These are phyloP conservation scores for Pseudopodoces humilis DNA, from an alignment of 2,113 vertebrate genomes.

Conservation along the genomic window DNA sequence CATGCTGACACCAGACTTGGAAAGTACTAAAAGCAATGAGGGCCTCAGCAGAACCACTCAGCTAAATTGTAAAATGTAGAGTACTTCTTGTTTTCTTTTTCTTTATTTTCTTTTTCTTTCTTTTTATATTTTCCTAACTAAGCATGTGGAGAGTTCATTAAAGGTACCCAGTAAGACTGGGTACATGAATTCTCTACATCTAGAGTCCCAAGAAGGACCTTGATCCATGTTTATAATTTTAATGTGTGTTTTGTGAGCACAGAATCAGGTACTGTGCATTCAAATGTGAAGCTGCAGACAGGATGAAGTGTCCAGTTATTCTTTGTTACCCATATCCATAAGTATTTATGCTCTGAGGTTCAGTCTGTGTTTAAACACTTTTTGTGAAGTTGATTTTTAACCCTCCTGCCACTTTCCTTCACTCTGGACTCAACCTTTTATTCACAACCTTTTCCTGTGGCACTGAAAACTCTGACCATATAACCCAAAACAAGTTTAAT, in stretches of 20 bases:
- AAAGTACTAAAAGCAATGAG: not conserved
- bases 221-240: not conserved
- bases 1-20: not conserved
- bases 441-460: not conserved
- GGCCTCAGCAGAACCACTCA: not conserved
- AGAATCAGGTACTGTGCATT: not conserved
- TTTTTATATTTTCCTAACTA: not conserved
- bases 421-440: not conserved
- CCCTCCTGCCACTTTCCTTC: not conserved
- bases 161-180: not conserved
- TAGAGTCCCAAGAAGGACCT: not conserved
- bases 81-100: accelerated
- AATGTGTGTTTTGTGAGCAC: not conserved
- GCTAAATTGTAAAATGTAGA: not conserved
- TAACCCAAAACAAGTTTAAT: not conserved
- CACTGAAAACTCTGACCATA: not conserved
- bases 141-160: not conserved
- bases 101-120: accelerated
- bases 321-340: not conserved
- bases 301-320: not conserved
- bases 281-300: not conserved
- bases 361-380: not conserved
- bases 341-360: not conserved
- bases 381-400: not conserved
- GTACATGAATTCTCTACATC: not conserved